phyloP scores from a whole-genome alignment of 2,888 invertebrate genomes.

The Hydrotaea diabolus region DNA sequence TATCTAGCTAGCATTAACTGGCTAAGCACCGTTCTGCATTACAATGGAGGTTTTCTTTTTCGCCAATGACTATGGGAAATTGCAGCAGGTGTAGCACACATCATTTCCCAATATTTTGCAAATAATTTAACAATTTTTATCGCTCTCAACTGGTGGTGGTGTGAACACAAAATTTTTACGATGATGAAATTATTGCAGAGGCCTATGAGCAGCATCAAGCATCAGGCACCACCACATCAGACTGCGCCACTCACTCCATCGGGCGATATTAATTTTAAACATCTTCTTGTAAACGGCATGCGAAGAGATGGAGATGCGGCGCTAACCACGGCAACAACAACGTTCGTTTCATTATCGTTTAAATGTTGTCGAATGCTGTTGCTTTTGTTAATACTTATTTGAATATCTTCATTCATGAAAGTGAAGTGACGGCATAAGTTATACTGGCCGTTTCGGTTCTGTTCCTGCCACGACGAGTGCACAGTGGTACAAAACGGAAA shows the following conservation, averaged over 20 bases:
- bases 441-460: slow-evolving; percentile 19
- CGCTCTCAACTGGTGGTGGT: slow-evolving; percentile 55
- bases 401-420: slow-evolving; percentile 66
- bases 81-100: slow-evolving; percentile 50
- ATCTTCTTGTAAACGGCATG: background rate
- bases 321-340: slow-evolving; percentile 20
- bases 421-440: slow-evolving; percentile 40
- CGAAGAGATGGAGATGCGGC: background rate
- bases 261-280: slow-evolving; percentile 33
- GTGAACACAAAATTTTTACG: slow-evolving; percentile 51
- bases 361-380: slow-evolving; percentile 22
- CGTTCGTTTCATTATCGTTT: background rate
- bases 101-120: slow-evolving; percentile 24
- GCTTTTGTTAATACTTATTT: slow-evolving; percentile 38
- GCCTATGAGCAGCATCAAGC: background rate
- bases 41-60: too few species aligned
- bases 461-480: background rate
- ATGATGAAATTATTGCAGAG: slow-evolving; percentile 28
- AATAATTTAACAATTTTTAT: slow-evolving; percentile 57
- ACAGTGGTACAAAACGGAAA: slow-evolving; percentile 27
- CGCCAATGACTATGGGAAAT: too few species aligned
- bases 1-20: too few species aligned
- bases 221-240: background rate
- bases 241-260: background rate
- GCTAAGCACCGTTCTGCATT: too few species aligned